Conservation (phyloP, 2,888 invertebrate genomes). For the Brenthis daphne region DNA sequence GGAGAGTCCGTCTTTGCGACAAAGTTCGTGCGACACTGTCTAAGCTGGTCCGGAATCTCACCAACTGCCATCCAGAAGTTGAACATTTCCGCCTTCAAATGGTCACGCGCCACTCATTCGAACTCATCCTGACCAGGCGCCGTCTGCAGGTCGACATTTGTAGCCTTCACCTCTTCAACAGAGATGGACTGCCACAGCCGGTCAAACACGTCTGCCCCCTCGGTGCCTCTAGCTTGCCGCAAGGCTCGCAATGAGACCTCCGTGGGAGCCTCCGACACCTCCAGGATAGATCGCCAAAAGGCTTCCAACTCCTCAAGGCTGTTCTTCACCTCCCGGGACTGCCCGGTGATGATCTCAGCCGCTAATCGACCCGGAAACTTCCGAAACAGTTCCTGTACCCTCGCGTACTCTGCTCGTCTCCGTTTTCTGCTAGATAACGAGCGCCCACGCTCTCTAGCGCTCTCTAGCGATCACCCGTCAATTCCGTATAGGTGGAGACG, state of each 20-base stretch:
- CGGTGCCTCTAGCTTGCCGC: background rate
- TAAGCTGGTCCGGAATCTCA: constrained; percentile 33
- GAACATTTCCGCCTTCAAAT: constrained; percentile 33
- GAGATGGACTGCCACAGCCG: constrained; percentile 36
- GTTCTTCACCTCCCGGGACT: constrained; percentile 29
- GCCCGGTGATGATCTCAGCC: constrained; percentile 38
- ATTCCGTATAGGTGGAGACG: background rate
- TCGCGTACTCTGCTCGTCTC: constrained; percentile 38
- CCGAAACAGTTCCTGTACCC: constrained; percentile 36
- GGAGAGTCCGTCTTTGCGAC: constrained; percentile 42
- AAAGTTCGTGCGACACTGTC: constrained; percentile 40
- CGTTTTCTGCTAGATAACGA: constrained; percentile 6
- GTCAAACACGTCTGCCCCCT: constrained; percentile 15
- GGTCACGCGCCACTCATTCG: constrained; percentile 35
- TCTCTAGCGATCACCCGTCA: constrained; percentile 4
- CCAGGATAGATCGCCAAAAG: constrained; percentile 39
- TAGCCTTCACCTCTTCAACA: constrained; percentile 35
- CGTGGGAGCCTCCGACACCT: constrained; percentile 8
- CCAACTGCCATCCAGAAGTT: constrained; percentile 34
- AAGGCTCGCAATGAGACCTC: background rate
- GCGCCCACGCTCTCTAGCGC: too few species aligned
- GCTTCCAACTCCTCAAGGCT: constrained; percentile 36
- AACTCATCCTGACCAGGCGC: constrained; percentile 44
- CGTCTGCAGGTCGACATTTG: constrained; percentile 25
- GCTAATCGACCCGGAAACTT: constrained; percentile 36